Conservation (phyloP, 1,140 invertebrate species). For the Rhynchophorus ferrugineus region DNA sequence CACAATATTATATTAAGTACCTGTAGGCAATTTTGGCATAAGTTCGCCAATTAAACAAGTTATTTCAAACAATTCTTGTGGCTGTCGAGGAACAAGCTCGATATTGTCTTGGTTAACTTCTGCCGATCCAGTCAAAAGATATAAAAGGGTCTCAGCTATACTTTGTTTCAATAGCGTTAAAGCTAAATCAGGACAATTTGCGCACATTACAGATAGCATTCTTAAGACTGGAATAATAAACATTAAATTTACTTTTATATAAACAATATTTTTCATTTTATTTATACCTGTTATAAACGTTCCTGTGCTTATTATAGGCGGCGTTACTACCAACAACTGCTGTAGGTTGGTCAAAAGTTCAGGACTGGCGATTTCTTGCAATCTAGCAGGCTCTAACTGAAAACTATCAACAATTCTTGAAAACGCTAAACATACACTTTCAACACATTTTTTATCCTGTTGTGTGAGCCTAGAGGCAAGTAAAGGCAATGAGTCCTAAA, state of each 20-base stretch:
- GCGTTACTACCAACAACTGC: conserved; percentile 85
- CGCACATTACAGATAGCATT: conserved; percentile 93
- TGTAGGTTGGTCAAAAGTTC: conserved; percentile 89
- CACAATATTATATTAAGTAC: conserved; percentile 3
- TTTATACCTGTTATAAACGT: conserved; percentile 76
- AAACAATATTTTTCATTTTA: not conserved
- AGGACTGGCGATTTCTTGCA: conserved; percentile 92
- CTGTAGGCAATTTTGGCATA: conserved; percentile 80
- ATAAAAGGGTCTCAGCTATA: conserved; percentile 89
- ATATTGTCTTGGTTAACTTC: conserved; percentile 55
- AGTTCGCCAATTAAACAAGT: conserved; percentile 92
- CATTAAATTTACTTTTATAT: not conserved
- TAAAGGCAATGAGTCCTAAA: conserved; percentile 70
- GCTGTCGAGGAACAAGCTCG: conserved; percentile 80
- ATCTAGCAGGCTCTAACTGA: conserved; percentile 79
- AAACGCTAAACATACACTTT: conserved; percentile 94
- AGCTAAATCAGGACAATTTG: conserved; percentile 86
- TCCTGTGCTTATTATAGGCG: conserved; percentile 83
- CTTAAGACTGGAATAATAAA: conserved; percentile 58
- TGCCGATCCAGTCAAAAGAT: conserved; percentile 79
- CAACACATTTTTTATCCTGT: conserved; percentile 96
- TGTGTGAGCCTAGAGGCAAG: conserved; percentile 81
- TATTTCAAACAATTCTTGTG: conserved; percentile 94
- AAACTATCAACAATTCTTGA: conserved; percentile 94
- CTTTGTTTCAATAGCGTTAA: conserved; percentile 86